A percentile compares a stretch with the other conserved stretches of the same genome.
phyloP scores from a whole-genome alignment of 2,797 vertebrate genomes.

The Microchirus variegatus region DNA sequence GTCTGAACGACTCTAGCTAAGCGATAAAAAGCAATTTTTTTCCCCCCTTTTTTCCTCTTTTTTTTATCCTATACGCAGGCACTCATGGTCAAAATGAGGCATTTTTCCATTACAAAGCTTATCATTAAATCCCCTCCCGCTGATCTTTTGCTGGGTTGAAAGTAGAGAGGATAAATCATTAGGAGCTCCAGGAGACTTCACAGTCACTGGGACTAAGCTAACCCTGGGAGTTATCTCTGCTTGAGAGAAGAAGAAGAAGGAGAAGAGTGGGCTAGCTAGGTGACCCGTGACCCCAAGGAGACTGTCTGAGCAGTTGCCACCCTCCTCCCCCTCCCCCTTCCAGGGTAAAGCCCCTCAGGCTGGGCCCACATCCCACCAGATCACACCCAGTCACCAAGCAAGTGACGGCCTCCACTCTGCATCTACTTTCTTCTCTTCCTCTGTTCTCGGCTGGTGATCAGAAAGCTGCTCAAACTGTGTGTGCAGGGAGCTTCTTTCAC shows the following conservation, averaged over 20 bases:
- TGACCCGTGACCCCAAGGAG: conserved; percentile 71
- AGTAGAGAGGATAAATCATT: conserved; percentile 79
- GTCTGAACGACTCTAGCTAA: conserved; percentile 70
- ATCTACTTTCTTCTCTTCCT: conserved; percentile 34
- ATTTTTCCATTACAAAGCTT: conserved; percentile 85
- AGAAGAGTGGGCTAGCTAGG: conserved; percentile 54
- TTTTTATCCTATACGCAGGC: conserved; percentile 65
- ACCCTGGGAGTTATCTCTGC: conserved; percentile 68
- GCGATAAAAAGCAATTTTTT: conserved; percentile 60
- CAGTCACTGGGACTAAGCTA: conserved; percentile 62
- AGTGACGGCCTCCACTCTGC: conserved; percentile 29
- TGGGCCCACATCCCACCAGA: conserved; percentile 42
- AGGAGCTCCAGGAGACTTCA: conserved; percentile 72
- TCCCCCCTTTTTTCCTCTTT: conserved; percentile 10
- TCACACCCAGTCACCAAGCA: conserved; percentile 49
- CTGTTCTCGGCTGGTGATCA: conserved; percentile 53
- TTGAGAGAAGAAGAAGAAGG: conserved; percentile 63
- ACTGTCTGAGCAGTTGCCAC: conserved; percentile 46
- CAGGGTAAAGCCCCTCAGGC: conserved; percentile 50
- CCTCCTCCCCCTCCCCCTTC: background rate
- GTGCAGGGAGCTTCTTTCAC: background rate
- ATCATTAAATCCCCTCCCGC: conserved; percentile 83
- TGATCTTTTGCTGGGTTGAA: conserved; percentile 78
- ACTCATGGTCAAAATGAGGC: conserved; percentile 74
- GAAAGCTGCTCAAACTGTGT: conserved; percentile 40